Conservation (phyloP, 2,113 vertebrate species). For the Crocuta crocuta region DNA sequence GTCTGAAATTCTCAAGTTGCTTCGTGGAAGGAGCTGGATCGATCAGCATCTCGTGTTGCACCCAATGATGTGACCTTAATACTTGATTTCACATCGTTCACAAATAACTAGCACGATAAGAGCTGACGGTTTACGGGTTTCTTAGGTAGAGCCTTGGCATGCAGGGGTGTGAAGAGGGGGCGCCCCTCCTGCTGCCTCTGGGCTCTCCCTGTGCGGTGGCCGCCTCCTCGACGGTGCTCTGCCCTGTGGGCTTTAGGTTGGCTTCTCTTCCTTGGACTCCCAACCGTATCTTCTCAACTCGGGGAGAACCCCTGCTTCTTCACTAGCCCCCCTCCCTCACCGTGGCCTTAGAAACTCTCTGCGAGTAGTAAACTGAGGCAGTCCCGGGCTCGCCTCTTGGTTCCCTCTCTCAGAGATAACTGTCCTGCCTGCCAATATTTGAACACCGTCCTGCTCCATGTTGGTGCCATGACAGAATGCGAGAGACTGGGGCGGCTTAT, state of each 20-base stretch:
- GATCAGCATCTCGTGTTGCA: background rate
- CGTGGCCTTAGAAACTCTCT: background rate
- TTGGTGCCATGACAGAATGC: background rate
- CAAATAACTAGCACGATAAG: background rate
- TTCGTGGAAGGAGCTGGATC: background rate
- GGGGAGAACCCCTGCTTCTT: background rate
- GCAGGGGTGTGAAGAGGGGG: too few relatives aligned
- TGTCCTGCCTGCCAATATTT: background rate
- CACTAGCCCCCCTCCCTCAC: background rate
- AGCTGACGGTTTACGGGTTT: background rate
- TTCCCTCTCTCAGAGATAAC: background rate
- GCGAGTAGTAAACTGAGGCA: background rate
- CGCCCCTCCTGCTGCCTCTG: background rate
- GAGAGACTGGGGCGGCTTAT: background rate
- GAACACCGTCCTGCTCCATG: background rate
- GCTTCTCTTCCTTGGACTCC: background rate
- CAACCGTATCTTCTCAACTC: background rate
- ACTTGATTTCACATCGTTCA: background rate
- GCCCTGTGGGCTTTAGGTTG: background rate
- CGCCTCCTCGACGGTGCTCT: too few relatives aligned
- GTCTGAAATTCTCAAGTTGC: background rate
- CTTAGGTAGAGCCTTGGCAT: accelerated
- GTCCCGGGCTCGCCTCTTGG: background rate
- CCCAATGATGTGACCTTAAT: background rate
- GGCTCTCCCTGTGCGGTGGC: too few relatives aligned